Evolutionary conservation across 1,140 invertebrate genomes (phyloP), one percentile per base, ranked within the genome.

Genomic region (Euura lappo): DNA sequence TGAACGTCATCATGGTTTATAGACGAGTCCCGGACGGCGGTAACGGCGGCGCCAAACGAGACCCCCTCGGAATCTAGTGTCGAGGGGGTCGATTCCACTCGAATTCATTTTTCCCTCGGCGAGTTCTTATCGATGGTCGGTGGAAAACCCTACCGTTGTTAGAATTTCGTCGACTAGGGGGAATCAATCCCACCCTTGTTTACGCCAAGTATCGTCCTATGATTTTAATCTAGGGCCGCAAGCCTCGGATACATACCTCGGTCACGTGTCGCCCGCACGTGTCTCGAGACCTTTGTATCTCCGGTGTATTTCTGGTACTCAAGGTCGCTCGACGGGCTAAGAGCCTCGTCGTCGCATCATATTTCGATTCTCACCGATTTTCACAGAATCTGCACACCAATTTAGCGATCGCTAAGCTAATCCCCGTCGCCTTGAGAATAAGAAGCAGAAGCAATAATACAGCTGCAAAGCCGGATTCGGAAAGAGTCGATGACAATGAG

Each of bases 41-140:
- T 60, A n/a, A 60, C 51, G 51, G 51, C 51, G 51, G 51, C 51
- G 51, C 51, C 51, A 60, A 60, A 60, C 51, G 51, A 60, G 28
- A 28, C 28, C 28, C 28, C 28, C 28, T 28, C 28, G 10, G 51
- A n/a, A n/a, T 8, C 51, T 8, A n/a, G 13, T 11, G 47, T 51
- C 8, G 51, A n/a, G 3, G 8, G 51, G 51, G 51, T 8, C 10
- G 51, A 60, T 60, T 60, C 51, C 51, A 60, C 51, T 60, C 13
- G 51, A 60, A 60, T 60, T 60, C 51, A n/a, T 60, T n/a, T 60
- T 60, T n/a, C 51, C 51, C 51, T 8, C 2, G 13, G 51, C 8
- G 8, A 8, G 51, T 11, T 11, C 51, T 8, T n/a, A 11, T n/a
- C 8, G 13, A 60, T n/a, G 8, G 51, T n/a, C 13, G 8, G 10